Evolutionary conservation across 2,797 vertebrate species (phyloP), one percentile per base, ranked within the genome.

Genomic region (Smutsia temminckii): DNA sequence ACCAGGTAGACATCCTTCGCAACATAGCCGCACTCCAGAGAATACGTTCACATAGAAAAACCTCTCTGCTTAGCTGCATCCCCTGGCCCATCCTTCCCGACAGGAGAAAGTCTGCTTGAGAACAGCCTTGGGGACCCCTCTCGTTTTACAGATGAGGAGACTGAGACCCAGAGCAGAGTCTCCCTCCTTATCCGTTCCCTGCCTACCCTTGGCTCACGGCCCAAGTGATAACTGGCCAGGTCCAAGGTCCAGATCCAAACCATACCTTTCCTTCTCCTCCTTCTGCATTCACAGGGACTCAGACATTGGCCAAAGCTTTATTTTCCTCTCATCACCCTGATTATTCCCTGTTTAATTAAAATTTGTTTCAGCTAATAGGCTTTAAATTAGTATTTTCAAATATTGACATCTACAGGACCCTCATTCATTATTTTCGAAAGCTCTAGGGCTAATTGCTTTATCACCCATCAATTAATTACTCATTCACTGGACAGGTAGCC

Each of bases 321-420:
- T 97, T 97, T 97, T 96, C 96, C 96, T 97, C 75, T 96, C 96
- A 94, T 97, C 97, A 94, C 95, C 95, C 95, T 96, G 95, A 97
- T 98, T 96, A 97, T 97, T 98, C 91, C 93, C 97, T 97, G 93
- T 97, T 98, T 98, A 97, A 97, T 97, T 97, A 95, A 98, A 98
- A 97, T 98, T 95, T 97, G 91, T 97, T 98, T 98, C 96, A 98
- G 95, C 96, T 97, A 59, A 96, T 98, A 96, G 97, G 96, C 96
- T 98, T 97, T 97, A 97, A 97, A 96, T 92, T 98, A 97, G 96
- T 75, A 93, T 92, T 96, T 98, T 97, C 97, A 98, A 96, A 3
- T 75, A 98, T 98, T 98, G 98, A 95, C 97, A 97, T 98, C 96
- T 97, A 96, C 97, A 98, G 96, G 96, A 96, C 98, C 97, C 96